A percentile compares a stretch with the other conserved stretches of the same genome.
Conservation (phyloP, 2,797 vertebrate genomes). For the Philypnodon macrostomus region DNA sequence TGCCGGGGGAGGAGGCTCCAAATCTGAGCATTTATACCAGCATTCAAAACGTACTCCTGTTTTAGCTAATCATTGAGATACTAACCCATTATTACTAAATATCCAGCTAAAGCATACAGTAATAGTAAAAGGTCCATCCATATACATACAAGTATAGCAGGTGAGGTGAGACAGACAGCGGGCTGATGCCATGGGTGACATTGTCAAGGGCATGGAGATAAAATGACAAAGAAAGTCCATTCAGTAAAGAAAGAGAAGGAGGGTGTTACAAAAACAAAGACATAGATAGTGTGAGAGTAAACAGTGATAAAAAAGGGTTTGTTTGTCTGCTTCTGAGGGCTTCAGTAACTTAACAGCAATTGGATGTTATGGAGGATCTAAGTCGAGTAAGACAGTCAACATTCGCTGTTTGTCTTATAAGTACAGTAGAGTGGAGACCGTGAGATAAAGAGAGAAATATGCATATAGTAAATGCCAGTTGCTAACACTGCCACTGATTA, state of each 20-base stretch:
- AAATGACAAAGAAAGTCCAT: conserved; percentile 41
- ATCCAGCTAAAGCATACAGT: no score
- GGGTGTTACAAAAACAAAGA: conserved; percentile 33
- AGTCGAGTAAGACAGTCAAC: conserved; percentile 1
- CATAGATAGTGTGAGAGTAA: conserved; percentile 40
- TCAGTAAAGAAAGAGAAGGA: conserved; percentile 29
- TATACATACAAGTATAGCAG: conserved; percentile 9
- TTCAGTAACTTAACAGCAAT: conserved; percentile 16
- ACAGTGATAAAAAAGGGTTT: conserved; percentile 45
- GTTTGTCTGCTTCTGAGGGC: conserved; percentile 22
- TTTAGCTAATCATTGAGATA: no score
- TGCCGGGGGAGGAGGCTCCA: no score
- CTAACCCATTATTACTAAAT: no score
- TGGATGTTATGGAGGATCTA: conserved; percentile 15
- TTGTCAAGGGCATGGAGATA: conserved; percentile 55
- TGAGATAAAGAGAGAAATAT: conserved; percentile 8
- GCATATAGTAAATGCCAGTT: conserved; percentile 33
- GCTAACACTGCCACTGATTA: conserved; percentile 56
- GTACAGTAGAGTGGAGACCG: neutral
- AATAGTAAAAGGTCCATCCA: no score
- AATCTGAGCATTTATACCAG: no score
- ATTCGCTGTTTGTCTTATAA: conserved; percentile 16
- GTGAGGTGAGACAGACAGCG: conserved; percentile 23
- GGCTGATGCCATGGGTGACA: conserved; percentile 27
- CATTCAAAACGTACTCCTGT: no score